Conservation (phyloP, 2,797 vertebrate genomes). For the Gadopsis bispinosus region DNA sequence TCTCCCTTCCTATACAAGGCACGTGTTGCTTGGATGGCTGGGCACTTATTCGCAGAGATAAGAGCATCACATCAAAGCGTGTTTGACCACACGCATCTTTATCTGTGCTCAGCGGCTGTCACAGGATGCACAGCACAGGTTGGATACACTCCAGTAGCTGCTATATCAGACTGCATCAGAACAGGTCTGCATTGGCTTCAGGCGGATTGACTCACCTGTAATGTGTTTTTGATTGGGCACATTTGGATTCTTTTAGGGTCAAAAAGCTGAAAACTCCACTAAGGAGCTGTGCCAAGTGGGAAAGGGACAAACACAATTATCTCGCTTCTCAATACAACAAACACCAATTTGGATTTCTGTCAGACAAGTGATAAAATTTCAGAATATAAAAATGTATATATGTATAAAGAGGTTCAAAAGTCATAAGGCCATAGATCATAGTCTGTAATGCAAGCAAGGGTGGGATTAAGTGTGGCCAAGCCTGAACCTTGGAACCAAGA, state of each 20-base stretch:
- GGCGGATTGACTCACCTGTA: constrained; percentile 9
- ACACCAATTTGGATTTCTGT: not conserved
- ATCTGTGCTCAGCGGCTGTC: constrained; percentile 46
- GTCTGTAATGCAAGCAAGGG: not conserved
- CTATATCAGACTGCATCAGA: constrained; percentile 16
- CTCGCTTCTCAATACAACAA: not conserved
- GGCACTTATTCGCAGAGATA: constrained; percentile 29
- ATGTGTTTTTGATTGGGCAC: constrained; percentile 13
- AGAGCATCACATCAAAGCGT: constrained; percentile 44
- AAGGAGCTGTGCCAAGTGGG: not conserved
- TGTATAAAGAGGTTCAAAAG: too few species aligned
- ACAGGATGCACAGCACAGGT: constrained; percentile 10
- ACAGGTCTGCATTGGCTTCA: constrained; percentile 5
- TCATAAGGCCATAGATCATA: not conserved
- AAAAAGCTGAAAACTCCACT: constrained; percentile 6
- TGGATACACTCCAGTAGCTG: constrained; percentile 20
- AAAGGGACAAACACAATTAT: constrained; percentile 11
- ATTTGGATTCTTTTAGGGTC: constrained; percentile 29
- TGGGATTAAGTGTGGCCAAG: not conserved
- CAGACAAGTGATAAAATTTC: not conserved
- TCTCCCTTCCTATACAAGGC: constrained; percentile 14
- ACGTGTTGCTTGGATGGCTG: constrained; percentile 22
- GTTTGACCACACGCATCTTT: constrained; percentile 53
- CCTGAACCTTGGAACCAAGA: not conserved
- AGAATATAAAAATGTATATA: not conserved